Base-by-base conservation (phyloP, 2,888 invertebrate genomes). In the Ellobium chinense region DNA sequence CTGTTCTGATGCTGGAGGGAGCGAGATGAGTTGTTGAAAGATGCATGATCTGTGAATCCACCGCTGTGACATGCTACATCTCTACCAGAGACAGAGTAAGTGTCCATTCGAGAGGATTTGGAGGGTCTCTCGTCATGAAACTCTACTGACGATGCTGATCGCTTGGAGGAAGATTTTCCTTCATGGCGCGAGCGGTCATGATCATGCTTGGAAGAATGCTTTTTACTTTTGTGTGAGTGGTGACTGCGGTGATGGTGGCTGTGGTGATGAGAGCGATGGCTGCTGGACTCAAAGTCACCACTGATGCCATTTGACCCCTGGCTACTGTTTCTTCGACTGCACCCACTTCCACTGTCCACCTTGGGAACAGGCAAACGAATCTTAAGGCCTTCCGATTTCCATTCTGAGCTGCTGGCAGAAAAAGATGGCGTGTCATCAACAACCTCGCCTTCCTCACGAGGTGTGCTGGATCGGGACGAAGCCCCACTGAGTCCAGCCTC, bases 171-270 rank as follows among this genome's bases (percentile, higher is more conserved):
- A n/a, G n/a, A n/a, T 27, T 68, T 74, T 1, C 74, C 72, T 24
- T 80, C 80, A 37, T 80, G 74, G 5, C 80, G 73, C 4, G 80
- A 80, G 31, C 69, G 69, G 39, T 68, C 68, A n/a, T n/a, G n/a
- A n/a, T n/a, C n/a, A 24, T 74, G 80, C 27, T 78, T 78, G 2
- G 78, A 76, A 29, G 65, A 72, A 29, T 78, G 78, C 39, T 80
- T 80, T 56, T 80, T 80, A 39, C 79, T 79, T 37, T 79, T 79
- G 39, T 66, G 68, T 18, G 60, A 62, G 60, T 77, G 79, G n/a
- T 78, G 78, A 27, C 73, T 73, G 12, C 68, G 65, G 39, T 73
- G 73, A 34, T 74, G 74, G 39, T 60, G 9, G 18, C 69, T 66
- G 37, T 79, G 79, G 60, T 70, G 70, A n/a, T 60, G 39, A 18